Percentiles rank a stretch among this genome's conserved stretches.
Conservation (phyloP, 2,888 invertebrate genomes). For the Drosophila meridiana region DNA sequence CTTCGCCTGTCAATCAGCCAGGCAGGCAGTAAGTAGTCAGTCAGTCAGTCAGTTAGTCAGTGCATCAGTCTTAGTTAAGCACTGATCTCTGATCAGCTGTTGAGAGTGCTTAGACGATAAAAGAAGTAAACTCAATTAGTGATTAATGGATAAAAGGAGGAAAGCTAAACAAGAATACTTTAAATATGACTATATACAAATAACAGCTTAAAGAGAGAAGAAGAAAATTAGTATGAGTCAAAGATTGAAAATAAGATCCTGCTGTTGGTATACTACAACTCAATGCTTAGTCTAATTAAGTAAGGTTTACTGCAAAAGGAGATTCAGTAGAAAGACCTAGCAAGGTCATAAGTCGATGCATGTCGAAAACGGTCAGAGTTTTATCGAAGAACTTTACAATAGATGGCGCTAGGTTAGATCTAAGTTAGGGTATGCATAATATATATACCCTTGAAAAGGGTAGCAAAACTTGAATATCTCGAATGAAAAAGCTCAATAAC, state of each 20-base stretch:
- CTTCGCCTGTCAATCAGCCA: conserved; percentile 36
- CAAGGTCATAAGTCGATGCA: neutral
- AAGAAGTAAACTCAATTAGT: neutral
- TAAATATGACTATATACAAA: too few relatives aligned
- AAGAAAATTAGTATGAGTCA: neutral
- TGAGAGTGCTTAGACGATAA: neutral
- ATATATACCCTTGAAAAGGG: too few relatives aligned
- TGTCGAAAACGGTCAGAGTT: too few relatives aligned
- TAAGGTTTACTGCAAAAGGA: neutral
- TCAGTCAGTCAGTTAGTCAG: neutral
- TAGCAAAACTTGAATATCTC: too few relatives aligned
- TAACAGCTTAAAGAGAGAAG: neutral
- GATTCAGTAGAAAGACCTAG: neutral
- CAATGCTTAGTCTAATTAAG: neutral
- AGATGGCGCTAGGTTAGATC: neutral
- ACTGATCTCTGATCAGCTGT: conserved; percentile 2
- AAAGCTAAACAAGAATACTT: neutral
- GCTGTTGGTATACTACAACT: neutral
- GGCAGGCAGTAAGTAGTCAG: neutral
- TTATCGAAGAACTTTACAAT: too few relatives aligned
- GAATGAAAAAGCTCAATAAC: neutral
- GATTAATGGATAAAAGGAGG: neutral
- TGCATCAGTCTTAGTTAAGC: conserved; percentile 1
- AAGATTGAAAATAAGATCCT: neutral
- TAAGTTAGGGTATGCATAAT: neutral